Evolutionary conservation across 2,797 vertebrate species (phyloP), one percentile per base, ranked within the genome.

Genomic region (Carcharodon carcharias): DNA sequence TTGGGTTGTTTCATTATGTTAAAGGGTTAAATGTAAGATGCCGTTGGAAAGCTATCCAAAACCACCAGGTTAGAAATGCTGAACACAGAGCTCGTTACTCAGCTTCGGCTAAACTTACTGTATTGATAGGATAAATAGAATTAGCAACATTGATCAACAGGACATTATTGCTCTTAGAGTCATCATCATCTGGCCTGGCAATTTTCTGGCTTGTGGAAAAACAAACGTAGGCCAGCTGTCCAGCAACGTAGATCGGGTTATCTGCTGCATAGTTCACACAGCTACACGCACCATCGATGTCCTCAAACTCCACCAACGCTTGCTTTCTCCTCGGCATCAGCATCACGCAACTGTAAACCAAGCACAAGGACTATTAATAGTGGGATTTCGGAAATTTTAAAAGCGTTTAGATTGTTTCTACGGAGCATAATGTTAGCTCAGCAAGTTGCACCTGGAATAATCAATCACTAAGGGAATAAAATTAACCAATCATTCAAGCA

Each of bases 221-320:
- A 23, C 77, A 96, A 54, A 96, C 40, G 21, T 96, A 96, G 73
- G 94, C 96, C 93, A 58, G 96, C 80, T 96, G 96, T 14, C 96
- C 96, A 12, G 89, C 95, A 28, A 96, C 77, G 0, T 96, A 85
- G 61, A 96, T 87, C 1, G 93, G 77, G 11, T 85, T 71, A 28
- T 88, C 94, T 31, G 92, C 87, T 6, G 96, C 73, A 18, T 96
- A 96, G 50, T 92, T 96, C 73, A 96, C 96, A 71, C 96, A 96
- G 96, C 94, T 87, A 40, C 94, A 67, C 1, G 96, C 92, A 7
- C 93, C 94, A 58, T n/a, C 93, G 31, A 96, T 82, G 61, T 96
- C 77, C 45, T 96, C 96, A 87, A 96, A 96, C 82, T 96, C 96
- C 95, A 96, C 96, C 96, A 96, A 61, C 12, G 96, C 96, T 77